phyloP scores from a whole-genome alignment of 2,888 invertebrate species.

The Chaetoderma sp. region DNA sequence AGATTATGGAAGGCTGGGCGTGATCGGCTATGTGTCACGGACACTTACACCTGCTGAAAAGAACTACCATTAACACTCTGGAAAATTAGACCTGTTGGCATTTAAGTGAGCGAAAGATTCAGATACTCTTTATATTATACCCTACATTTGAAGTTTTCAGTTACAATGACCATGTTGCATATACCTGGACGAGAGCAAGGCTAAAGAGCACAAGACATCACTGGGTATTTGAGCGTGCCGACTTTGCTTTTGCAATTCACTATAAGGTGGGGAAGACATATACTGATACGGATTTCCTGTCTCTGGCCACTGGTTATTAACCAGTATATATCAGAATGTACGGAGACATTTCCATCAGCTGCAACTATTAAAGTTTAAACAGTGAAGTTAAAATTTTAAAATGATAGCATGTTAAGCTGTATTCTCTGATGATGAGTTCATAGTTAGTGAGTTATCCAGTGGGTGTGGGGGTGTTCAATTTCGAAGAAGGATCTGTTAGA shows the following conservation, averaged over 20 bases:
- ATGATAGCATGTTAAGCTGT: too few relatives aligned
- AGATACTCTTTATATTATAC: conserved; percentile 22
- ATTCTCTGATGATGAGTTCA: too few relatives aligned
- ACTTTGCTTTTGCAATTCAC: conserved; percentile 12
- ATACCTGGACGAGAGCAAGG: conserved; percentile 10
- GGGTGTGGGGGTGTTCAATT: not conserved
- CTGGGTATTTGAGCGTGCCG: conserved; percentile 11
- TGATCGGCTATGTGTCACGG: conserved; percentile 16
- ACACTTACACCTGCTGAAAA: conserved; percentile 16
- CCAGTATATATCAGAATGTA: too few relatives aligned
- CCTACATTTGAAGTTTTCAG: conserved; percentile 8
- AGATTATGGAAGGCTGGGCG: conserved; percentile 13
- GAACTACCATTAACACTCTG: conserved; percentile 15
- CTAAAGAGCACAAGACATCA: conserved; percentile 11
- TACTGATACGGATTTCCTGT: conserved; percentile 16
- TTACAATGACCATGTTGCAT: conserved; percentile 18
- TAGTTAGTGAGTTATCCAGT: not conserved
- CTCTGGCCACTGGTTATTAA: too few relatives aligned
- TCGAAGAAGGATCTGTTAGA: not conserved
- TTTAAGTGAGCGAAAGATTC: conserved; percentile 27
- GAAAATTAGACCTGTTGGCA: conserved; percentile 22
- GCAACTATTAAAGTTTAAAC: too few relatives aligned
- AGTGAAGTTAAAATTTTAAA: too few relatives aligned
- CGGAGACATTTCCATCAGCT: too few relatives aligned
- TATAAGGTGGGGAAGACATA: conserved; percentile 19